phyloP scores from a whole-genome alignment of 92 coral and sea anemone genomes.

The Parazoanthus atlanticus region DNA sequence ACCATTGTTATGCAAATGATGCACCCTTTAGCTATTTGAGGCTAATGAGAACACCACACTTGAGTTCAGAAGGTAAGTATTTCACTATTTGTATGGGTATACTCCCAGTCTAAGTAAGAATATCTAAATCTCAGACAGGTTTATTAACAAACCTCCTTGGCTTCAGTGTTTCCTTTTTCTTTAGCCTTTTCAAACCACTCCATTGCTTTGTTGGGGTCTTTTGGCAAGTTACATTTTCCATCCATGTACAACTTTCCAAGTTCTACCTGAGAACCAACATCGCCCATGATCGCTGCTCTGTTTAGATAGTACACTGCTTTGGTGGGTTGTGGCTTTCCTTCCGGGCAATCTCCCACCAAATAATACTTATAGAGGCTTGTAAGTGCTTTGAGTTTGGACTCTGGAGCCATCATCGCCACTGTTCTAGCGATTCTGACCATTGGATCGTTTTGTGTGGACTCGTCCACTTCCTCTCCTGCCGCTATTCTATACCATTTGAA shows the following conservation, averaged over 20 bases:
- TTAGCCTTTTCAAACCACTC: slow-evolving; percentile 68
- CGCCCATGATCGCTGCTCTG: slow-evolving; percentile 63
- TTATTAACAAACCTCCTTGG: slow-evolving; percentile 41
- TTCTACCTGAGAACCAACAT: slow-evolving; percentile 52
- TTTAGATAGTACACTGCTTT: slow-evolving; percentile 67
- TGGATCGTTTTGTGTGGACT: not conserved
- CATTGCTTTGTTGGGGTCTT: slow-evolving; percentile 51
- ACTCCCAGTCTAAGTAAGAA: no score
- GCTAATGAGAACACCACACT: no score
- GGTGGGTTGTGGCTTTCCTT: slow-evolving; percentile 66
- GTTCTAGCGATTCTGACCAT: slow-evolving; percentile 17
- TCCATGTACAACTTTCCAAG: slow-evolving; percentile 51
- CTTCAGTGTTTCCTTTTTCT: slow-evolving; percentile 33
- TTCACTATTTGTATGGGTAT: no score
- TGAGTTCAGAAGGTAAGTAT: no score
- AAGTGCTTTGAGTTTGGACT: slow-evolving; percentile 32
- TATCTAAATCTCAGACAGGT: no score
- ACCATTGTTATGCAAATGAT: no score
- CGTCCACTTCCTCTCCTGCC: slow-evolving; percentile 60
- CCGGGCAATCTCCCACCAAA: slow-evolving; percentile 65
- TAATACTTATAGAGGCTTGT: slow-evolving; percentile 50
- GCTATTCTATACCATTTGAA: slow-evolving; percentile 81
- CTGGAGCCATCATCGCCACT: not conserved
- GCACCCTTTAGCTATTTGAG: no score
- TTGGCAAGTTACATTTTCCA: slow-evolving; percentile 52